phyloP scores from a whole-genome alignment of 2,113 vertebrate genomes.

The Marcusenius ussheri region DNA sequence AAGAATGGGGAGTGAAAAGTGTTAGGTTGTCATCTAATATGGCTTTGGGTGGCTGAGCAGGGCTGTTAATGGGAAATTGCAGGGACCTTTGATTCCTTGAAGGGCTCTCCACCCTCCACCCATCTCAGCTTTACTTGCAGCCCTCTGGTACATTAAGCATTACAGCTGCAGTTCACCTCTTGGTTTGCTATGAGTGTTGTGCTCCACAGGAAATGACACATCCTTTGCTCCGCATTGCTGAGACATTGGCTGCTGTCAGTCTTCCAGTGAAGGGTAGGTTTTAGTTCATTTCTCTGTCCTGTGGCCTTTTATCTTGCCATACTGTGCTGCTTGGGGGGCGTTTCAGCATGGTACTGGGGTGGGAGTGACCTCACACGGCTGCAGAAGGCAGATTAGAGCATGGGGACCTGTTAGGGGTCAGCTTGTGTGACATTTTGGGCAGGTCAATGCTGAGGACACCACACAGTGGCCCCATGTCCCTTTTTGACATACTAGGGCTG shows the following conservation, averaged over 20 bases:
- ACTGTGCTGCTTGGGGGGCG: neutral
- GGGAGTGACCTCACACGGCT: slow-evolving; percentile 20
- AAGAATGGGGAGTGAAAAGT: slow-evolving; percentile 24
- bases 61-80: neutral
- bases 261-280: neutral
- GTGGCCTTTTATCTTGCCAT: neutral
- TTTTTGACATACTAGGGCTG: neutral
- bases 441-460: neutral
- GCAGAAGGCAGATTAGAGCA: slow-evolving; percentile 31
- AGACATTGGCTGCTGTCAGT: neutral
- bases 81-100: neutral
- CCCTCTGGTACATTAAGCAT: neutral
- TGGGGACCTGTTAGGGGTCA: neutral
- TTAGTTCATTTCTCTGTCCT: neutral
- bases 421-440: neutral
- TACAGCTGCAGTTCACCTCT: neutral
- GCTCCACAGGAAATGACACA: neutral
- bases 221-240: neutral
- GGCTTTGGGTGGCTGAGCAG: neutral
- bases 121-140: neutral
- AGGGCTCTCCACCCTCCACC: neutral
- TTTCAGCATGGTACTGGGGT: neutral
- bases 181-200: neutral
- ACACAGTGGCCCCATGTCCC: neutral
- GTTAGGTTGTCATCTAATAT: slow-evolving; percentile 20